Percentiles rank a stretch among this genome's conserved stretches.
Conservation (phyloP, 2,797 vertebrate genomes). For the Poeciliopsis gracilis region DNA sequence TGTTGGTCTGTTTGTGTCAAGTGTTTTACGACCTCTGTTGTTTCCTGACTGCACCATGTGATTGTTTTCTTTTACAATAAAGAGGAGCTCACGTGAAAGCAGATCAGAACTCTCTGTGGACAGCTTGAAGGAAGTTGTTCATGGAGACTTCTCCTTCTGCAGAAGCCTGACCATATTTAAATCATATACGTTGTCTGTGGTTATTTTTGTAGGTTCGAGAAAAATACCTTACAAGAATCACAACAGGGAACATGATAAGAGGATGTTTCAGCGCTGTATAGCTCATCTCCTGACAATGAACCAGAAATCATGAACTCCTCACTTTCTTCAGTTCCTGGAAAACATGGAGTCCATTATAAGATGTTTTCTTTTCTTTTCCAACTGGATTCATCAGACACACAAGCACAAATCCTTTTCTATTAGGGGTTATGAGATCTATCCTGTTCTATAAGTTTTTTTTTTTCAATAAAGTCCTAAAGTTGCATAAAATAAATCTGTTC, state of each 20-base stretch:
- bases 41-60: too few species aligned
- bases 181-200: too few species aligned
- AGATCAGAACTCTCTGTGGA: too few species aligned
- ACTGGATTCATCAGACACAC: background rate
- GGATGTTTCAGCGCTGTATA: background rate
- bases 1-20: too few species aligned
- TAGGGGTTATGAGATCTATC: background rate
- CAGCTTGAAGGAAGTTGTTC: too few species aligned
- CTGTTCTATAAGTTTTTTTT: background rate
- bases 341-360: background rate
- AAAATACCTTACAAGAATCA: too few species aligned
- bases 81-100: too few species aligned
- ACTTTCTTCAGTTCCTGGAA: background rate
- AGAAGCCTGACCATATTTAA: too few species aligned
- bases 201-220: too few species aligned
- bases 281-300: background rate
- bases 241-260: background rate
- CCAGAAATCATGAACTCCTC: background rate
- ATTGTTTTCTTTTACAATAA: too few species aligned
- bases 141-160: too few species aligned
- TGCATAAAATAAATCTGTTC: background rate
- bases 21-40: too few species aligned
- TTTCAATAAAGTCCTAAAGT: background rate
- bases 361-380: background rate
- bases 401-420: background rate